Percentiles rank a stretch among this genome's conserved stretches.
phyloP scores from a whole-genome alignment of 2,797 vertebrate genomes.

The Phaenicophaeus curvirostris region DNA sequence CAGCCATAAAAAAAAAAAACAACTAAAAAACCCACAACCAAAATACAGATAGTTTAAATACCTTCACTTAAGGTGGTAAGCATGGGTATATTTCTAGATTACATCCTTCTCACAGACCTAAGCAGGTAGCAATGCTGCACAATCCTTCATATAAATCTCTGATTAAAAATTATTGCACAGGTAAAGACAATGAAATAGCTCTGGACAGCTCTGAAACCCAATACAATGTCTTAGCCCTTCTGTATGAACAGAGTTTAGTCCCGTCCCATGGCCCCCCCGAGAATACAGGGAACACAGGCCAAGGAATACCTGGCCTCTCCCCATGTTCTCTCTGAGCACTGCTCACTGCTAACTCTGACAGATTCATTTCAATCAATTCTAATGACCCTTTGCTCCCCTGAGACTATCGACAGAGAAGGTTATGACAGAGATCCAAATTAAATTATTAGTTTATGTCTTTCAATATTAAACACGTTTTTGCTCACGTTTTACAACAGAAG shows the following conservation, averaged over 20 bases:
- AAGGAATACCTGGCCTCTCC: background rate
- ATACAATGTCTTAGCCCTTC: background rate
- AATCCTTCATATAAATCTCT: background rate
- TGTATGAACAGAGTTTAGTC: background rate
- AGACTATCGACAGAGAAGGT: background rate
- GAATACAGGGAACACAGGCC: background rate
- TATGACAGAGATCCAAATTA: background rate
- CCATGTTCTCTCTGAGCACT: background rate
- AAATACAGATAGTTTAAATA: background rate
- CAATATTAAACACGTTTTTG: no score
- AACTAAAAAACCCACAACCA: background rate
- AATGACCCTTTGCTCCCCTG: background rate
- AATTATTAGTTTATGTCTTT: background rate
- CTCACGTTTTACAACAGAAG: background rate
- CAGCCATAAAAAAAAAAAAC: background rate
- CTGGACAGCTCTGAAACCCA: background rate
- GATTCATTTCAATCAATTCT: background rate
- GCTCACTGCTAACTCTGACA: background rate
- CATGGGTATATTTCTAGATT: background rate
- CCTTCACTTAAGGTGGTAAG: background rate
- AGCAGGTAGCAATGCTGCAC: background rate
- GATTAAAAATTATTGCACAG: background rate
- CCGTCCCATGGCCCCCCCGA: fast-evolving
- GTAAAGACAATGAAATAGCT: background rate
- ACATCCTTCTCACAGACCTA: background rate